Conservation (phyloP, 64 coral and sea anemone genomes). For the Stylophora pistillata region DNA sequence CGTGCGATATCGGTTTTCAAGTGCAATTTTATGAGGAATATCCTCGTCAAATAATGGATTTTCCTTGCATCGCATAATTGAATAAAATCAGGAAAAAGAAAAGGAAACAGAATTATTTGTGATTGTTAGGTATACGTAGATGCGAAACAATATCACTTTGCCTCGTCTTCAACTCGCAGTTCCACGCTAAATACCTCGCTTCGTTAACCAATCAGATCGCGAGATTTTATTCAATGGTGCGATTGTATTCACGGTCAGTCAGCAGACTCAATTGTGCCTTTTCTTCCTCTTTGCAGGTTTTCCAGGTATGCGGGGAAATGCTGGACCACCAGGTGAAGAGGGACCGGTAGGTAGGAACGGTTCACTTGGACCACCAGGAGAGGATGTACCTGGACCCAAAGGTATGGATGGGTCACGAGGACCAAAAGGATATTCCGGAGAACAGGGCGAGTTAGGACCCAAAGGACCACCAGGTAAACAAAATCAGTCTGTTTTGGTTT, state of each 20-base stretch:
- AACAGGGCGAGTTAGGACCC: slow-evolving; percentile 43
- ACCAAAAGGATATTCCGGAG: slow-evolving; percentile 31
- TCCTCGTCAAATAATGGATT: too few species aligned
- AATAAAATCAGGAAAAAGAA: not conserved
- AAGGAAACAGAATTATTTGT: not conserved
- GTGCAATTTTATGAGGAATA: too few species aligned
- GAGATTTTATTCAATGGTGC: too few species aligned
- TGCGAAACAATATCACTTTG: too few species aligned
- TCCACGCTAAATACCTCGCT: too few species aligned
- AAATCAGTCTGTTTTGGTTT: not conserved
- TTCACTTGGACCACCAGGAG: not conserved
- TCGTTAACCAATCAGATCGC: too few species aligned
- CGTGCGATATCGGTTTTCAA: too few species aligned
- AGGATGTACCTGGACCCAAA: slow-evolving; percentile 14
- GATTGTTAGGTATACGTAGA: not conserved
- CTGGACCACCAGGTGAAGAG: slow-evolving; percentile 32
- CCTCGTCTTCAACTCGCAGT: too few species aligned
- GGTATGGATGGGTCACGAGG: slow-evolving; percentile 80
- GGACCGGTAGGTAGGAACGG: slow-evolving; percentile 58
- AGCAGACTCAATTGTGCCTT: not conserved
- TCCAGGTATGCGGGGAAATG: slow-evolving; percentile 26
- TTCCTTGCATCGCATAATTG: too few species aligned
- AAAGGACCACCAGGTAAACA: slow-evolving; percentile 68
- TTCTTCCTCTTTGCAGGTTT: slow-evolving; percentile 8
- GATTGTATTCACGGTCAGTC: too few species aligned